phyloP scores from a whole-genome alignment of 2,113 vertebrate genomes.

The Burhinus oedicnemus region DNA sequence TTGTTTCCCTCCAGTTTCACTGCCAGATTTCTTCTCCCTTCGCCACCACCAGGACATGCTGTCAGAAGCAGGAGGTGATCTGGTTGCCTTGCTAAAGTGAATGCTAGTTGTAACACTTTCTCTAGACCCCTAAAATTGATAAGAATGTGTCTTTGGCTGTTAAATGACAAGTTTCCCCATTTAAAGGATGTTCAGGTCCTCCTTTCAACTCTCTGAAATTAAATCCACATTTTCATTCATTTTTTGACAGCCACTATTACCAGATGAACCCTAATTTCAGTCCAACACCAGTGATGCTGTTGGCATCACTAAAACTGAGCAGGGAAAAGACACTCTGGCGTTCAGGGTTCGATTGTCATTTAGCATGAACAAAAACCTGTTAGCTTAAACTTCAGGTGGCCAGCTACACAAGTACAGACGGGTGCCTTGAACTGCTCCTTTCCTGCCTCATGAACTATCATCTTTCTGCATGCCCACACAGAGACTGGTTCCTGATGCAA shows the following conservation, averaged over 20 bases:
- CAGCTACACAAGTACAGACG: too few species aligned
- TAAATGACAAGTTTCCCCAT: not conserved
- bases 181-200: not conserved
- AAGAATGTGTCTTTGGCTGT: not conserved
- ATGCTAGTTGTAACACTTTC: not conserved
- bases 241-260: not conserved
- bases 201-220: not conserved
- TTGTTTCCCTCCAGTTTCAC: not conserved
- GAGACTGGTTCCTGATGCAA: too few species aligned
- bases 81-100: not conserved
- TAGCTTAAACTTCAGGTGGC: too few species aligned
- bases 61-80: not conserved
- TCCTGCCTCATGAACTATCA: too few species aligned
- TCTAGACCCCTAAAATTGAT: not conserved
- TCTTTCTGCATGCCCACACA: too few species aligned
- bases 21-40: not conserved
- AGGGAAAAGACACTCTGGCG: not conserved
- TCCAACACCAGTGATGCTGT: not conserved
- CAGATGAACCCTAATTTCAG: not conserved
- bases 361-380: too few species aligned
- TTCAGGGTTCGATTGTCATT: too few species aligned
- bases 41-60: not conserved
- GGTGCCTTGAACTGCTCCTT: too few species aligned
- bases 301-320: not conserved
- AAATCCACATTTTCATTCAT: not conserved